Evolutionary conservation across 2,888 invertebrate species (phyloP).

Genomic region (Synanthedon formicaeformis): DNA sequence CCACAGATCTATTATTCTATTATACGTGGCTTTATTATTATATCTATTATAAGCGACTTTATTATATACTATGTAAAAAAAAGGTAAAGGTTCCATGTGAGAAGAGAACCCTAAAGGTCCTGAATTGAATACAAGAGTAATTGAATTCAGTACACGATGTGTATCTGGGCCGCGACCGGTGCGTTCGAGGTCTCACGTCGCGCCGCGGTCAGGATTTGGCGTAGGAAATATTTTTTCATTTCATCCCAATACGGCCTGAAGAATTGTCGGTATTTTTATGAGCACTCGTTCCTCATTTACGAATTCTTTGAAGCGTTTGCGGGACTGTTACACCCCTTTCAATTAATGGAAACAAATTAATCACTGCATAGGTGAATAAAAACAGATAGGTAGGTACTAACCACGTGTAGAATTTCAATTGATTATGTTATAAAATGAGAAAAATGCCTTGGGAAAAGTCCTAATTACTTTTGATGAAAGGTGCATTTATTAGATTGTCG

Average conservation of each 20-base stretch:
- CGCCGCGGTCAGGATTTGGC: constrained; percentile 51
- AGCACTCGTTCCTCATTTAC: constrained; percentile 30
- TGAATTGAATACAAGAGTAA: constrained; percentile 39
- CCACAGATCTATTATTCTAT: no score
- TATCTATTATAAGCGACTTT: no score
- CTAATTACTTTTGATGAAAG: no score
- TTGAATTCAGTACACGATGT: constrained; percentile 50
- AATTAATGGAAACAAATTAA: not conserved
- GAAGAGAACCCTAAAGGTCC: constrained; percentile 27
- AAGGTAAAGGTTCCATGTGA: constrained; percentile 6
- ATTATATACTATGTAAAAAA: no score
- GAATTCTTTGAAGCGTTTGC: constrained; percentile 17
- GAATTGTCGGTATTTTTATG: constrained; percentile 49
- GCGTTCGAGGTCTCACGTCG: constrained; percentile 36
- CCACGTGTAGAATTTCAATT: no score
- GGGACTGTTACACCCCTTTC: not conserved
- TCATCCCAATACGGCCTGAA: constrained; percentile 39
- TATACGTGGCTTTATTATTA: no score
- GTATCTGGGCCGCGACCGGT: constrained; percentile 20
- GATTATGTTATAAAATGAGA: no score
- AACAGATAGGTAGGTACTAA: no score
- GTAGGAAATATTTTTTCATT: constrained; percentile 54
- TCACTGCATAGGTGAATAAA: not conserved
- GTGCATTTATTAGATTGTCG: no score
- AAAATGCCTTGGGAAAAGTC: no score